Conservation (phyloP, 2,888 invertebrate genomes). For the Cheilosia soror region DNA sequence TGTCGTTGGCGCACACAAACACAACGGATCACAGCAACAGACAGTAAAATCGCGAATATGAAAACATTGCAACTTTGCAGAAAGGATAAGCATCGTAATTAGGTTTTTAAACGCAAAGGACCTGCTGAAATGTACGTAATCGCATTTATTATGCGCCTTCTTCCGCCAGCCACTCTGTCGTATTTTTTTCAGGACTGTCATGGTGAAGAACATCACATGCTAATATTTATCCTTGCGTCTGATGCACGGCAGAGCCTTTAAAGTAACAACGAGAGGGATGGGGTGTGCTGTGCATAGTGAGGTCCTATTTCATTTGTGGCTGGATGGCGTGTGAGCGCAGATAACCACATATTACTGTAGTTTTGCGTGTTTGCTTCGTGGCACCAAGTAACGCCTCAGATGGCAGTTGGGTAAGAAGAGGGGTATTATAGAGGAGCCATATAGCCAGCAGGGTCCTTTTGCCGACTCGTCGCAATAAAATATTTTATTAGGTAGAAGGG, state of each 20-base stretch:
- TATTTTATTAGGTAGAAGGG: slow-evolving; percentile 47
- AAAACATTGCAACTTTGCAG: slow-evolving; percentile 57
- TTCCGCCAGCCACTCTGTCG: slow-evolving; percentile 10
- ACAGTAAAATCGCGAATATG: slow-evolving; percentile 26
- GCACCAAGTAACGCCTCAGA: slow-evolving; percentile 29
- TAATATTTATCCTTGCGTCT: slow-evolving; percentile 43
- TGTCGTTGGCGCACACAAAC: background rate
- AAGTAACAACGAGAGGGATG: background rate
- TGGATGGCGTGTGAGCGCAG: slow-evolving; percentile 28
- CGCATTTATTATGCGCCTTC: slow-evolving; percentile 61
- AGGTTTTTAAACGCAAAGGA: slow-evolving; percentile 67
- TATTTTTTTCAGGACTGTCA: slow-evolving; percentile 12
- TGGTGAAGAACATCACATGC: slow-evolving; percentile 25
- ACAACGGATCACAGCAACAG: slow-evolving; percentile 4
- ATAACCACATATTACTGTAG: slow-evolving; percentile 60
- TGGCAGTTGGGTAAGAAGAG: background rate
- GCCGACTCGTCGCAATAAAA: slow-evolving; percentile 50
- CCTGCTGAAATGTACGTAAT: slow-evolving; percentile 58
- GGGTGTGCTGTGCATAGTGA: background rate
- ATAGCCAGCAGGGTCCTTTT: background rate
- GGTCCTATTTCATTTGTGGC: slow-evolving; percentile 35
- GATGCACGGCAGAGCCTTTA: slow-evolving; percentile 38
- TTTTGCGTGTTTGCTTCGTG: slow-evolving; percentile 57
- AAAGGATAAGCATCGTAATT: slow-evolving; percentile 66
- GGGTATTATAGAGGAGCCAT: background rate